Evolutionary conservation across 2,888 invertebrate genomes (phyloP), one percentile per base, ranked within the genome.

Genomic region (Omphaloscelis lunosa): DNA sequence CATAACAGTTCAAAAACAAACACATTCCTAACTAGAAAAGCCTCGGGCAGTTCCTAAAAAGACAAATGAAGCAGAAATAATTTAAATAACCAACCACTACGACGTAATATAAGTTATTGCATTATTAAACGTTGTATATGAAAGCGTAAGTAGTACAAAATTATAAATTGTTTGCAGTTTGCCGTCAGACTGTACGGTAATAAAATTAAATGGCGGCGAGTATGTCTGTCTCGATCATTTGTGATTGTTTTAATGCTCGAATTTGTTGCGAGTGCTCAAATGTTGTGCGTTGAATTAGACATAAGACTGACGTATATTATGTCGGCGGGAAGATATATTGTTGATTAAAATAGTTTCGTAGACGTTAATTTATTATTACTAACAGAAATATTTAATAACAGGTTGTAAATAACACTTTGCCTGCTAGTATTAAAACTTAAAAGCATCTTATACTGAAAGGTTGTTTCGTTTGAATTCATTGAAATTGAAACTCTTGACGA

Each of bases 181-280:
- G 68, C 80, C 69, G 78, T 85, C 82, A 82, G 82, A 84, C 77
- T 72, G 82, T 53, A 58, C 45, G 63, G 79, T 81, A 74, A 84
- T 88, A 81, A 88, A 88, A 89, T 88, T 85, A 85, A 89, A 89
- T 82, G 79, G 79, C 77, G 73, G 80, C 78, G 69, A 89, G 83
- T 82, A 73, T 85, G 82, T 81, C 82, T 72, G 77, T 63, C 77
- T 72, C 75, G 80, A 81, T 89, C 79, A 77, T 84, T 88, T 79
- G 77, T 79, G 79, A 85, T 85, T 88, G 82, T 88, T 87, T 85
- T 84, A 81, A 80, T 81, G 83, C 73, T 71, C 48, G 72, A 67
- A 72, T 81, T 84, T 76, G 82, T 74, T 62, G 67, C 74, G 63
- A 62, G 67, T 59, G 39, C 70, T 79, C 45, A 34, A 67, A 85